Base-by-base conservation (phyloP, 2,888 invertebrate genomes). In the Lamellibrachia columna region DNA sequence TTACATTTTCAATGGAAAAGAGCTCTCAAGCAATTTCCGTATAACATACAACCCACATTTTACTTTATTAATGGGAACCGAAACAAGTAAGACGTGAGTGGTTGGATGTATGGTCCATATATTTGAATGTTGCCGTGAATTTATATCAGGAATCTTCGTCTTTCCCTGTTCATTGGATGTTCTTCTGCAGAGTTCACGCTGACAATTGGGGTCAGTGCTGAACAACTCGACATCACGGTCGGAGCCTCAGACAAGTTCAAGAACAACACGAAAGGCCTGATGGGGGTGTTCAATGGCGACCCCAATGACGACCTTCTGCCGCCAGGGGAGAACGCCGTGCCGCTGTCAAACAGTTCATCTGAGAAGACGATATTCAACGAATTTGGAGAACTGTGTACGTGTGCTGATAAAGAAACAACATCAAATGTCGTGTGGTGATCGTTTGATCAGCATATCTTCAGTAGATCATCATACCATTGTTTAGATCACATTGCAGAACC, bases 251-350 rank as follows among this genome's bases (percentile, higher is more conserved):
- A 52, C 75, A 75, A 75, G 4, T 75, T 75, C 75, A 75, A 75
- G n/a, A n/a, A 91, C 91, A 91, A 91, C 91, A 52, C 53, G 11
- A 91, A 91, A 40, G 91, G 91, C 28, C 58, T 91, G 58, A 91
- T 91, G 91, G 91, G 91, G 6, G 58, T 40, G 53, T 91, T 91
- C 91, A 91, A 91, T 58, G 91, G 55, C 52, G 53, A 92, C 92
- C 40, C 90, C 4, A 40, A 15, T 3, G 92, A 92, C 75, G 92
- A 92, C 91, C 91, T 91, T 0, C 40, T 53, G 58, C 53, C 91
- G 9, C 91, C 91, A 40, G 53, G 28, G 22, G 55, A 22, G 53
- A 40, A 53, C 2, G 58, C 22, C n/a, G 28, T 91, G 53, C 28
- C 91, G 53, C 91, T 91, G 40, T 91, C 91, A 52, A 91, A 52